These are phyloP conservation scores for Odontophorus gujanensis DNA, from an alignment of 2,113 vertebrate genomes.

Conservation along the genomic window DNA sequence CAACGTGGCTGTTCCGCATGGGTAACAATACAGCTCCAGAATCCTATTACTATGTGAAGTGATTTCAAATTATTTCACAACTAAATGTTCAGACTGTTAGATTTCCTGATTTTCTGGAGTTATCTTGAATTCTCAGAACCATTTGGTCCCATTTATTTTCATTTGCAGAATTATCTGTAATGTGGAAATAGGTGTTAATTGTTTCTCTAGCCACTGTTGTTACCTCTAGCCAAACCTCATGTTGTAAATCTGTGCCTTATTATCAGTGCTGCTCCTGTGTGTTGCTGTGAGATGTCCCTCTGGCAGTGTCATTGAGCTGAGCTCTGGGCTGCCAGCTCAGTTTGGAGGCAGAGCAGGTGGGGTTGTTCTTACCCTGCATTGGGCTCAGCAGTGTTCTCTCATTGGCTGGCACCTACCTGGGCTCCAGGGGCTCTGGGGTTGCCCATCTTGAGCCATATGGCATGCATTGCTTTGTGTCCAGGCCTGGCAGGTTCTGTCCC, in stretches of 20 bases:
- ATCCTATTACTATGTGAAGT: slow-evolving; percentile 70
- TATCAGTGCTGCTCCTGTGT: neutral
- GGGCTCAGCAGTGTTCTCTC: accelerated
- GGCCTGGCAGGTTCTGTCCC: neutral
- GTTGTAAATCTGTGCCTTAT: neutral
- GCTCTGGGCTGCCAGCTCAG: neutral
- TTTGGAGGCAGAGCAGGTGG: neutral
- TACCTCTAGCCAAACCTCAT: neutral
- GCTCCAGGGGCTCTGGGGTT: neutral
- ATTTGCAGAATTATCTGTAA: slow-evolving; percentile 40
- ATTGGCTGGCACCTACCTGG: neutral
- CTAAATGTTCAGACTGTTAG: slow-evolving; percentile 51
- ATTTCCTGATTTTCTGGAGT: slow-evolving; percentile 57
- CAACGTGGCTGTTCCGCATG: slow-evolving; percentile 60
- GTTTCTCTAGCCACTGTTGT: slow-evolving; percentile 16
- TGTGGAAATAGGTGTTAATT: slow-evolving; percentile 43
- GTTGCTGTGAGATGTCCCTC: neutral
- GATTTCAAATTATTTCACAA: slow-evolving; percentile 67
- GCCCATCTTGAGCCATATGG: neutral
- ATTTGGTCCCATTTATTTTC: slow-evolving; percentile 31
- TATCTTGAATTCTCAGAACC: slow-evolving; percentile 57
- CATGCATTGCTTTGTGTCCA: neutral
- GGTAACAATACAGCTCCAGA: slow-evolving; percentile 51
- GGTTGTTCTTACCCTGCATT: accelerated
- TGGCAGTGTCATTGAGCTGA: neutral